Evolutionary conservation across 92 coral and sea anemone genomes (phyloP).

Genomic region (Zoanthus sansibaricus): DNA sequence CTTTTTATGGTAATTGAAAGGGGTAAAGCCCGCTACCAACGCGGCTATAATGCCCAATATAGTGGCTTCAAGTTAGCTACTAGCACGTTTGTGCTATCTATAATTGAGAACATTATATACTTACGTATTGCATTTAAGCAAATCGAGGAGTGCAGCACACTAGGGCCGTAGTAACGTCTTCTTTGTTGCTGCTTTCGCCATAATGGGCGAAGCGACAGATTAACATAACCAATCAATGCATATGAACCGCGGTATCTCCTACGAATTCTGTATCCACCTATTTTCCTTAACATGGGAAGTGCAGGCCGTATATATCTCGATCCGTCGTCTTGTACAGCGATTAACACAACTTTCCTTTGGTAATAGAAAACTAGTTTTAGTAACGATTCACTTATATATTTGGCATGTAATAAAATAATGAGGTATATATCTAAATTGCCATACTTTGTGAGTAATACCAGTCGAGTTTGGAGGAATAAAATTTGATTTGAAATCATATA

Average conservation of each 20-base stretch:
- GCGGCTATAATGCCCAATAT: too few species aligned
- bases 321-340: slow-evolving; percentile 36
- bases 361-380: background rate
- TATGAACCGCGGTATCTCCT: slow-evolving; percentile 33
- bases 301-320: slow-evolving; percentile 38
- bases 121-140: slow-evolving; percentile 23
- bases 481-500: too few species aligned
- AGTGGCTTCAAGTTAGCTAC: too few species aligned
- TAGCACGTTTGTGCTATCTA: too few species aligned
- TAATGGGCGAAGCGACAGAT: slow-evolving; percentile 19
- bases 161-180: slow-evolving; percentile 23
- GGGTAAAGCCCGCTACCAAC: too few species aligned
- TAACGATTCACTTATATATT: background rate
- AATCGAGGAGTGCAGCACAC: slow-evolving; percentile 24
- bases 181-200: slow-evolving; percentile 37
- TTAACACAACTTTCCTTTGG: slow-evolving; percentile 35
- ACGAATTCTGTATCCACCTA: slow-evolving; percentile 35
- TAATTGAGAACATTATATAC: background rate
- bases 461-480: too few species aligned
- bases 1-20: too few species aligned
- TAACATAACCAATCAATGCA: slow-evolving; percentile 27
- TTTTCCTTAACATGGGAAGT: background rate
- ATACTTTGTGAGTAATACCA: too few species aligned
- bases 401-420: too few species aligned
- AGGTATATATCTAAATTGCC: too few species aligned